Evolutionary conservation across 30 jellyfish, hydroid and myxozoan genomes (phyloP).

Genomic region (Clytia hemisphaerica): DNA sequence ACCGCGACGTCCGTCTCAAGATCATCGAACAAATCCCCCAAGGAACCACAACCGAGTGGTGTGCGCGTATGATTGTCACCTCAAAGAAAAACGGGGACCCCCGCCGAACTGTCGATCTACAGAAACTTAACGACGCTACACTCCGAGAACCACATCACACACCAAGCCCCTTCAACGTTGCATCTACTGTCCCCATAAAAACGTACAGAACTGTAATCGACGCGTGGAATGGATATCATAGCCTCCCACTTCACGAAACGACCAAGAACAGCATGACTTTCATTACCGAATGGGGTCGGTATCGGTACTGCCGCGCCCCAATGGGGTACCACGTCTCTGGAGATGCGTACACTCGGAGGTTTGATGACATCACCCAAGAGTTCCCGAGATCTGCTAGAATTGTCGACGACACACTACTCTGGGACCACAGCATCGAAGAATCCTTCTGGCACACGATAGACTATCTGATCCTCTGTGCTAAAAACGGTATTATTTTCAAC

Average conservation of each 20-base stretch:
- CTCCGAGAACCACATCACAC: conserved; percentile 43
- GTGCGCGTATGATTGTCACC: conserved; percentile 3
- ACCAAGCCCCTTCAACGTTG: conserved; percentile 27
- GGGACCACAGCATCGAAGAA: conserved; percentile 19
- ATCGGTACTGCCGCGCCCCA: conserved; percentile 41
- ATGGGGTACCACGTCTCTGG: conserved; percentile 55
- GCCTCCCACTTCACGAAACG: conserved; percentile 21
- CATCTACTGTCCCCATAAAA: conserved; percentile 1
- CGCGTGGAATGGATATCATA: conserved; percentile 72
- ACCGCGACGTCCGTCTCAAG: conserved; percentile 11
- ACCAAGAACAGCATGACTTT: conserved; percentile 13
- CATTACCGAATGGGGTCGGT: conserved; percentile 61
- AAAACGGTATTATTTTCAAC: conserved; percentile 37
- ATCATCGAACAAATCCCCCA: conserved; percentile 9
- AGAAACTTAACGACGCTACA: conserved; percentile 9
- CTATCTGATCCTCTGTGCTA: not conserved
- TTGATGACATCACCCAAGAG: conserved; percentile 24
- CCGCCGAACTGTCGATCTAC: conserved; percentile 26
- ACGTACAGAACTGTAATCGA: conserved; percentile 49
- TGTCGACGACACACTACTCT: conserved; percentile 38
- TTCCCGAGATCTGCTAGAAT: not conserved
- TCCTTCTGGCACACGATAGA: conserved; percentile 40
- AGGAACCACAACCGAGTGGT: not conserved
- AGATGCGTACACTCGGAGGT: conserved; percentile 49
- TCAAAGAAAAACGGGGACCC: conserved; percentile 27